A percentile compares a stretch with the other conserved stretches of the same genome.
phyloP scores from a whole-genome alignment of 2,797 vertebrate species.

The Pangasius krempfi region DNA sequence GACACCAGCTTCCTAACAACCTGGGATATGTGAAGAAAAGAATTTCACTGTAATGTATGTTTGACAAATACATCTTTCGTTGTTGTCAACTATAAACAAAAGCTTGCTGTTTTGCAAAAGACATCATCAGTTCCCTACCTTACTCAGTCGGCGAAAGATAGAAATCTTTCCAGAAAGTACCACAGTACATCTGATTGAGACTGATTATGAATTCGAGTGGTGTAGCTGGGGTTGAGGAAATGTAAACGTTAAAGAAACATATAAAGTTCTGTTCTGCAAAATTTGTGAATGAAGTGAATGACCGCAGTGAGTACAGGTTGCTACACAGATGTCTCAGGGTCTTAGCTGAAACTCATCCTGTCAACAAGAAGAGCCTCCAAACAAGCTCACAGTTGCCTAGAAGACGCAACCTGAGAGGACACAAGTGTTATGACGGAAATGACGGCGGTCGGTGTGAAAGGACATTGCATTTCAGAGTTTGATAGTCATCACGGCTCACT shows the following conservation, averaged over 20 bases:
- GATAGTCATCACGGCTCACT: constrained; percentile 25
- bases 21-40: background rate
- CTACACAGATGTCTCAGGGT: background rate
- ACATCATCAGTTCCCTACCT: background rate
- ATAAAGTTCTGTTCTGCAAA: background rate
- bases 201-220: background rate
- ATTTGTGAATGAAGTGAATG: background rate
- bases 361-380: constrained; percentile 9
- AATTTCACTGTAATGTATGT: background rate
- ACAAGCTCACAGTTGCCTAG: constrained; percentile 39
- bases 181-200: background rate
- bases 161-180: background rate
- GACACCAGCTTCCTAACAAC: background rate
- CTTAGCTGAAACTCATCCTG: background rate
- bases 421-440: constrained; percentile 40
- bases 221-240: background rate
- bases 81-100: background rate
- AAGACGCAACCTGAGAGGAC: constrained; percentile 57
- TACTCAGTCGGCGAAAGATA: background rate
- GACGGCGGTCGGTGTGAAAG: constrained; percentile 2
- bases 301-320: background rate
- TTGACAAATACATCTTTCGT: background rate
- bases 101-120: background rate
- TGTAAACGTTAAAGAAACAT: background rate
- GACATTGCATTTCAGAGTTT: background rate